These are phyloP conservation scores for Leptonema lineaticorne DNA, from an alignment of 1,140 invertebrate genomes.

Conservation along the genomic window DNA sequence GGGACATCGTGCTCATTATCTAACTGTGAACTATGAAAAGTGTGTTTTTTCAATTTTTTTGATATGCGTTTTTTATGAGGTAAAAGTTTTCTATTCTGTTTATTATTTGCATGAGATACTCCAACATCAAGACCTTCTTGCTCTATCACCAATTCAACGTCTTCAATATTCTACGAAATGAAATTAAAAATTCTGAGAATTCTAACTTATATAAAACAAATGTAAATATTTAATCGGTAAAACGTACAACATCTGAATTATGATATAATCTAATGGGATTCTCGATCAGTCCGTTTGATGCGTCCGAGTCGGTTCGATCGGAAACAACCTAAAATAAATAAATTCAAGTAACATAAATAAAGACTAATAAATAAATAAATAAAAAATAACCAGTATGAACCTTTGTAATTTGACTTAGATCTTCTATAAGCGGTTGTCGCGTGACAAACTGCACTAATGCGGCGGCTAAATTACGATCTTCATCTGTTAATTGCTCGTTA, in stretches of 20 bases:
- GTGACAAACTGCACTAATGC: constrained; percentile 57
- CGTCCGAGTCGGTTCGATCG: constrained; percentile 11
- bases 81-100: constrained; percentile 59
- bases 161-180: constrained; percentile 26
- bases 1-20: constrained; percentile 4
- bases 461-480: constrained; percentile 55
- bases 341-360: neutral
- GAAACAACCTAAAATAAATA: constrained; percentile 17
- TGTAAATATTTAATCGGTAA: neutral
- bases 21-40: constrained; percentile 26
- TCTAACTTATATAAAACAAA: too few relatives aligned
- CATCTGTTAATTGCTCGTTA: constrained; percentile 48
- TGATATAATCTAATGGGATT: constrained; percentile 32
- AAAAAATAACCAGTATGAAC: constrained; percentile 3
- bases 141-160: constrained; percentile 18
- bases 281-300: constrained; percentile 22
- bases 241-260: constrained; percentile 18
- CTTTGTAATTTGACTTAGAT: constrained; percentile 36
- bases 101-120: constrained; percentile 47
- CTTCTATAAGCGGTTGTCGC: constrained; percentile 49
- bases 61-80: constrained; percentile 70
- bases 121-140: constrained; percentile 45
- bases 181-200: too few relatives aligned
- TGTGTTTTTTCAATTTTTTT: constrained; percentile 59
- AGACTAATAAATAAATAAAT: neutral